These are phyloP conservation scores for Pinctada fucata DNA, from an alignment of 2,888 invertebrate species.

Conservation along the genomic window DNA sequence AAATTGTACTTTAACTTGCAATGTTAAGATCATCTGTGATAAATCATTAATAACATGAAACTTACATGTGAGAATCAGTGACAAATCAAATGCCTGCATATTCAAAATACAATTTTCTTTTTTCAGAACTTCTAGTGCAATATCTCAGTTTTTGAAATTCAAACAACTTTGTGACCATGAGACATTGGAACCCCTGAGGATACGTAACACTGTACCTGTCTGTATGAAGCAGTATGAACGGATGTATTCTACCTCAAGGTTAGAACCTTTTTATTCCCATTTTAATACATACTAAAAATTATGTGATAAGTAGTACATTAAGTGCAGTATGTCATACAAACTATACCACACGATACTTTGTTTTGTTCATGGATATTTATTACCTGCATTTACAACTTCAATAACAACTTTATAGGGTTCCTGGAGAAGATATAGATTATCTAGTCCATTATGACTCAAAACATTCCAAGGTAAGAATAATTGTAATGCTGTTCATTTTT, in stretches of 20 bases:
- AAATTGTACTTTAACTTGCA: too few species aligned
- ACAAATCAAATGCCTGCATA: too few species aligned
- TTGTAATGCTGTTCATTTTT: too few species aligned
- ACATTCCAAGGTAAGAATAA: constrained; percentile 71
- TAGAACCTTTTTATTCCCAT: neutral
- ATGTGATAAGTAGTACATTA: neutral
- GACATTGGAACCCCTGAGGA: constrained; percentile 77
- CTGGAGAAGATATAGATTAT: constrained; percentile 77
- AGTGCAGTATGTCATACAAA: neutral
- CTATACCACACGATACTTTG: neutral
- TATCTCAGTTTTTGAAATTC: constrained; percentile 75
- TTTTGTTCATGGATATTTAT: neutral
- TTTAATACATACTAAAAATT: neutral
- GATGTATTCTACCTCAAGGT: constrained; percentile 78
- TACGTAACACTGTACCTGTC: constrained; percentile 78
- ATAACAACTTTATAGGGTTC: constrained; percentile 69
- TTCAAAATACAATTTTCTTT: neutral
- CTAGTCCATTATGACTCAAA: constrained; percentile 76
- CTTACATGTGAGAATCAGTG: too few species aligned
- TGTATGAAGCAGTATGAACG: constrained; percentile 79
- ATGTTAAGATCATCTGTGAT: too few species aligned
- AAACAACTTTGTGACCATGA: constrained; percentile 78
- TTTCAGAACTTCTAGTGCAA: constrained; percentile 76
- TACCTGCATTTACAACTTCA: constrained; percentile 23
- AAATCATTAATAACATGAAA: too few species aligned